Base-by-base conservation (phyloP, 1,140 invertebrate species). In the Bicyclus anynana region DNA sequence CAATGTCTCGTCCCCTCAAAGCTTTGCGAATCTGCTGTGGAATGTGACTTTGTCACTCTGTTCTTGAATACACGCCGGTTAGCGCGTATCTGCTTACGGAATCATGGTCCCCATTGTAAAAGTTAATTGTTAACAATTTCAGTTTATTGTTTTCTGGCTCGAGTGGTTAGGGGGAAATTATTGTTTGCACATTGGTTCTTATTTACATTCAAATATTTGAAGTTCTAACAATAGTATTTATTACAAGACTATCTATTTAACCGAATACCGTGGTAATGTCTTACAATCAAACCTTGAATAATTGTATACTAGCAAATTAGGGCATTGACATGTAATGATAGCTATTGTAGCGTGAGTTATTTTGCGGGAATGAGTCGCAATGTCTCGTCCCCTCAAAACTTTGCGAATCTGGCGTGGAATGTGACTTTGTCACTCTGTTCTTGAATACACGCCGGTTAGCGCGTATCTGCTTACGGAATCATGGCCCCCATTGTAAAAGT, bases 301-400 rank as follows among this genome's bases (percentile, higher is more conserved):
- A n/a, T n/a, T n/a, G n/a, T n/a, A n/a, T n/a, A n/a, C n/a, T n/a
- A n/a, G n/a, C n/a, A n/a, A n/a, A n/a, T n/a, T n/a, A n/a, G n/a
- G n/a, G n/a, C n/a, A n/a, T n/a, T n/a, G n/a, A n/a, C n/a, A n/a
- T n/a, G n/a, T n/a, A n/a, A n/a, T n/a, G n/a, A n/a, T n/a, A n/a
- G n/a, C n/a, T n/a, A n/a, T n/a, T n/a, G n/a, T n/a, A n/a, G n/a
- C n/a, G n/a, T n/a, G n/a, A n/a, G n/a, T n/a, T n/a, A n/a, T n/a
- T n/a, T n/a, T 81, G 78, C 81, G 77, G 72, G 83, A 81, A 83
- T 87, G 83, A 87, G 80, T 83, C 79, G 77, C 77, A 77, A 75
- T 83, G 78, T 87, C 81, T 84, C 76, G 65, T 82, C 73, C 77
- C 78, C 72, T 81, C 80, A 84, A 80, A 84, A 80, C 80, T 79